Evolutionary conservation across 2,113 vertebrate genomes (phyloP), one percentile per base, ranked within the genome.

Genomic region (Fulmarus glacialis): DNA sequence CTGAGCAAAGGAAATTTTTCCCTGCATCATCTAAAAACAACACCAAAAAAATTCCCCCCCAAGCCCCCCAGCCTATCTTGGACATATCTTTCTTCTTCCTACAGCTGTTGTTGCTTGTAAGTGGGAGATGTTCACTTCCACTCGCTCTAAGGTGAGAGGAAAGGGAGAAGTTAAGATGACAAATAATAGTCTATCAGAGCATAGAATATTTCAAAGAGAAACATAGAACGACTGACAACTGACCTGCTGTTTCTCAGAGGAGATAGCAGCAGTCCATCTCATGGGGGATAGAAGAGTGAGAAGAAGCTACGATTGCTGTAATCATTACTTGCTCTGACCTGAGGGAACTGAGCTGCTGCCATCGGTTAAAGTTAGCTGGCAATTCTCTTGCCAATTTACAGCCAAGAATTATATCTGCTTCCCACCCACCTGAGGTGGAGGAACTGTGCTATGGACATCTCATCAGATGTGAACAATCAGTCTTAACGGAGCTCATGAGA

Each of bases 141-240:
- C 8, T 72, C 8, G 3, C 24, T 52, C 36, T 12, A 66, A 0
- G 0, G 24, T 30, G 47, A 67, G 42, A 27, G 19, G 15, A 84
- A 59, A 67, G 45, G 34, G 17, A 75, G 67, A 89, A 72, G 30
- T 34, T 82, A 21, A 53, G 36, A 62, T 13, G 22, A 40, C 24
- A 70, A 80, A 80, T 12, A 47, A 30, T 2, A 22, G 38, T 30
- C 16, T 68, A 22, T 30, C 26, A 56, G 40, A 38, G 20, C n/a
- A 9, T 0, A 29, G 26, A 48, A 29, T 3, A 12, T 52, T 85
- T 47, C 82, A 55, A 36, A 68, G 40, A 56, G 60, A 72, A 72
- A 43, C 45, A 47, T 0, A 11, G 24, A 85, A 40, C 27, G 23
- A 5, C 34, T 8, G 1, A 55, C 50, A 82, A 10, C 55, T 77